A percentile compares a stretch with the other conserved stretches of the same genome.
Evolutionary conservation across 2,888 invertebrate species (phyloP).

Genomic region (Muscina levida): DNA sequence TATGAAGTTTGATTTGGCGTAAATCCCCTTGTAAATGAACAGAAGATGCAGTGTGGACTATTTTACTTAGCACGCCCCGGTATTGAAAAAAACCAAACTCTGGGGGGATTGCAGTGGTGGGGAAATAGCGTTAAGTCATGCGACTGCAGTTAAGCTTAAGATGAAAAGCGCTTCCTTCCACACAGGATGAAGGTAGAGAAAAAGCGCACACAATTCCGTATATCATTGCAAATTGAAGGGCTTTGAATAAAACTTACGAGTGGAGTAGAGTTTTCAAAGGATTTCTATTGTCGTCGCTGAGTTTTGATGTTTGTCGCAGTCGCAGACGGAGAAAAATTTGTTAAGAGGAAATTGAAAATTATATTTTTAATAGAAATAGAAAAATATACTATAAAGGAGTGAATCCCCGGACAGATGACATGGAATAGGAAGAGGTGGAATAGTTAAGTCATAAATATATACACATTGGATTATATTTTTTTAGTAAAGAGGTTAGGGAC

Average conservation of each 20-base stretch:
- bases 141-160: constrained; percentile 38
- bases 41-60: constrained; percentile 59
- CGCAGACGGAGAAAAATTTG: background rate
- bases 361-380: background rate
- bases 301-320: constrained; percentile 27
- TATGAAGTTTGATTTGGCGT: constrained; percentile 67
- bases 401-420: no score
- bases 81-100: background rate
- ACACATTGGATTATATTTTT: no score
- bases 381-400: background rate
- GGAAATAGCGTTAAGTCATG: constrained; percentile 32
- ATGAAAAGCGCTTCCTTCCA: constrained; percentile 19
- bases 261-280: constrained; percentile 26
- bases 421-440: no score
- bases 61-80: constrained; percentile 1
- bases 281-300: constrained; percentile 43
- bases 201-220: constrained; percentile 39
- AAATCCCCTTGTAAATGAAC: constrained; percentile 66
- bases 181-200: constrained; percentile 3
- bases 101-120: constrained; percentile 6
- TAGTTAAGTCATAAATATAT: no score
- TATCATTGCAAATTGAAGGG: constrained; percentile 61
- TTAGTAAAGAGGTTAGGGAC: no score
- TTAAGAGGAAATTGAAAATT: constrained; percentile 57
- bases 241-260: constrained; percentile 48